A percentile compares a stretch with the other conserved stretches of the same genome.
Evolutionary conservation across 2,797 vertebrate species (phyloP).

Genomic region (Menidia menidia): DNA sequence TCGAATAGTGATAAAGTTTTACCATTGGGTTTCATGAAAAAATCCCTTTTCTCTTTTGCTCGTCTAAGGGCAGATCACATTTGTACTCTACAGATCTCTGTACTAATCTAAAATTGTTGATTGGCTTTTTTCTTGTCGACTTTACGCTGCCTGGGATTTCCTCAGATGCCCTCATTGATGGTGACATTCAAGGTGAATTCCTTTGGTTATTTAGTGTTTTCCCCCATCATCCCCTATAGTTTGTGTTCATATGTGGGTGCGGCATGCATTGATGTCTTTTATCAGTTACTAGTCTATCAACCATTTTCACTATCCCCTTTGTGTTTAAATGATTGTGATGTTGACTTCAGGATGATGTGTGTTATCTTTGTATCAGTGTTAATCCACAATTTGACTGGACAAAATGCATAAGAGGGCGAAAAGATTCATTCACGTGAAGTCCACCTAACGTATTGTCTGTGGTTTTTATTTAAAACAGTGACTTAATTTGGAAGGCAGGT

Average conservation of each 20-base stretch:
- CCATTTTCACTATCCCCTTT: neutral
- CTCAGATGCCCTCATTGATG: constrained; percentile 79
- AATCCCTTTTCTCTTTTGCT: neutral
- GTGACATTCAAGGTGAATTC: constrained; percentile 80
- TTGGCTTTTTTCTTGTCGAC: constrained; percentile 61
- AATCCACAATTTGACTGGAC: too few species aligned
- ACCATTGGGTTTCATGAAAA: neutral
- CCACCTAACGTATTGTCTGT: too few species aligned
- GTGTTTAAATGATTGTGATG: neutral
- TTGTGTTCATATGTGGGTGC: constrained; percentile 34
- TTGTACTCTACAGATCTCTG: constrained; percentile 29
- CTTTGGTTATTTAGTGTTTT: constrained; percentile 22
- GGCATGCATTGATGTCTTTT: constrained; percentile 23
- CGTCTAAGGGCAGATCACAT: constrained; percentile 14
- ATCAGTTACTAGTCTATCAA: neutral
- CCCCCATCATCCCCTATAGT: constrained; percentile 11
- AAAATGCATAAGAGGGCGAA: too few species aligned
- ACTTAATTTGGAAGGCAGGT: too few species aligned
- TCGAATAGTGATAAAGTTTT: too few species aligned
- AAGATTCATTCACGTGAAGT: too few species aligned
- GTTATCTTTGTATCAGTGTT: too few species aligned
- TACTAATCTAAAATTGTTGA: constrained; percentile 46
- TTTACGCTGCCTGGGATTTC: constrained; percentile 71
- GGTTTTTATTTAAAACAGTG: too few species aligned
- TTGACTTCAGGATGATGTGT: too few species aligned